A percentile compares a stretch with the other conserved stretches of the same genome.
These are phyloP conservation scores for Siphlonurus alternatus DNA, from an alignment of 2,888 invertebrate species.

Conservation along the genomic window DNA sequence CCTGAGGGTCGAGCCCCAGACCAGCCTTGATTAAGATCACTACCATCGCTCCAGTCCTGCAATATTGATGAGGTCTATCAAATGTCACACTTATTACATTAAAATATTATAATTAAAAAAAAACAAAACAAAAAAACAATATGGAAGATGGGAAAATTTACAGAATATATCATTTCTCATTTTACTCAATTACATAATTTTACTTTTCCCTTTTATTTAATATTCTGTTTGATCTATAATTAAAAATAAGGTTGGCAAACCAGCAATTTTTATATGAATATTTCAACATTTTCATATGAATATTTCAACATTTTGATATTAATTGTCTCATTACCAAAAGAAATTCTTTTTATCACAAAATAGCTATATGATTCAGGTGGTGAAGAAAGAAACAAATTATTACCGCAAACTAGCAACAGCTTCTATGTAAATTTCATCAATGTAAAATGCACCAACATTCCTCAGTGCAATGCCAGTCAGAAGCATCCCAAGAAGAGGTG, in stretches of 20 bases:
- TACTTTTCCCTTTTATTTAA: no score
- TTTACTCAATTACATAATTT: no score
- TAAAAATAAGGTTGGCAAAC: neutral
- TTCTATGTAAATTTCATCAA: conserved; percentile 27
- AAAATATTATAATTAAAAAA: no score
- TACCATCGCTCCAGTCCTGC: conserved; percentile 42
- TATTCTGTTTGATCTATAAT: no score
- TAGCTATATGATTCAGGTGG: conserved; percentile 6
- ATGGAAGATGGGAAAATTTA: no score
- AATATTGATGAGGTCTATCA: conserved; percentile 15
- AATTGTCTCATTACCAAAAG: no score
- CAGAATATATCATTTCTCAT: no score
- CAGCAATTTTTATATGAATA: conserved; percentile 3
- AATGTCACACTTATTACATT: neutral
- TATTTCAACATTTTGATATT: no score
- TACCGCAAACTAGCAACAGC: conserved; percentile 33
- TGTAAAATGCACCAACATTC: conserved; percentile 31
- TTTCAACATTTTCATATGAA: neutral
- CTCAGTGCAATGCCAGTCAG: conserved; percentile 37
- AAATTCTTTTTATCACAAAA: no score
- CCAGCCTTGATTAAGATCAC: conserved; percentile 48
- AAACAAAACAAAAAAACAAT: no score
- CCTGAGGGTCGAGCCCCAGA: conserved; percentile 40
- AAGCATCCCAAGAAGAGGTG: conserved; percentile 45
- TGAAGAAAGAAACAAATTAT: conserved; percentile 3